Conservation (phyloP, 2,888 invertebrate genomes). For the Eugnorisma glareosa region DNA sequence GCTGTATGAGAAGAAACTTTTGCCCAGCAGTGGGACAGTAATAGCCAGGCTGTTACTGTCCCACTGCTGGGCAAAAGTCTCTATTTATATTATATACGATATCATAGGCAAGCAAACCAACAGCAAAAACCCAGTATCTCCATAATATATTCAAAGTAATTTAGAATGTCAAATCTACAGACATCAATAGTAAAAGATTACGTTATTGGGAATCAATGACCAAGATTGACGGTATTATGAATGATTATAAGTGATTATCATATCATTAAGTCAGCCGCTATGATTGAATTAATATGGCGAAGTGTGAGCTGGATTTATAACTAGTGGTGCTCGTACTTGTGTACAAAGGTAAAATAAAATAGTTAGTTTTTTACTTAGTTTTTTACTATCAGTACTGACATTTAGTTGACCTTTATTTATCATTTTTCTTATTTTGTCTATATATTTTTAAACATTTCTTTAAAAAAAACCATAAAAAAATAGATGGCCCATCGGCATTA, state of each 20-base stretch:
- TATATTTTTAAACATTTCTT: too few species aligned
- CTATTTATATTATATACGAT: too few species aligned
- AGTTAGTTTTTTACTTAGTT: too few species aligned
- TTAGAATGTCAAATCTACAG: slow-evolving; percentile 47
- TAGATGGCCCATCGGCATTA: too few species aligned
- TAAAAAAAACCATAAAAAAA: too few species aligned
- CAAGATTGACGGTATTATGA: slow-evolving; percentile 40
- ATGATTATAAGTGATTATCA: slow-evolving; percentile 59
- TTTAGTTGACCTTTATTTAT: too few species aligned
- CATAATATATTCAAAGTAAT: slow-evolving; percentile 59
- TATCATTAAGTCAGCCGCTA: slow-evolving; percentile 50
- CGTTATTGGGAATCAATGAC: slow-evolving; percentile 59
- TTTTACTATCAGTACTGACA: too few species aligned
- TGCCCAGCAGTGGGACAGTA: not conserved
- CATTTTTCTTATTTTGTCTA: too few species aligned
- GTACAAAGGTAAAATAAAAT: not conserved
- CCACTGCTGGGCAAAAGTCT: too few species aligned
- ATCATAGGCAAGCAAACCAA: not conserved
- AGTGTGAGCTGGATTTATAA: slow-evolving; percentile 21
- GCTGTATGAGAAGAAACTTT: not conserved
- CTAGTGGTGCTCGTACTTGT: not conserved
- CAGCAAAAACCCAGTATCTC: not conserved
- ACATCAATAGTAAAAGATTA: slow-evolving; percentile 55
- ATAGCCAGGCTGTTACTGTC: too few species aligned
- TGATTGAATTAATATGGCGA: slow-evolving; percentile 50